Evolutionary conservation across 2,888 invertebrate genomes (phyloP), one percentile per base, ranked within the genome.

Genomic region (Chesias legatella): DNA sequence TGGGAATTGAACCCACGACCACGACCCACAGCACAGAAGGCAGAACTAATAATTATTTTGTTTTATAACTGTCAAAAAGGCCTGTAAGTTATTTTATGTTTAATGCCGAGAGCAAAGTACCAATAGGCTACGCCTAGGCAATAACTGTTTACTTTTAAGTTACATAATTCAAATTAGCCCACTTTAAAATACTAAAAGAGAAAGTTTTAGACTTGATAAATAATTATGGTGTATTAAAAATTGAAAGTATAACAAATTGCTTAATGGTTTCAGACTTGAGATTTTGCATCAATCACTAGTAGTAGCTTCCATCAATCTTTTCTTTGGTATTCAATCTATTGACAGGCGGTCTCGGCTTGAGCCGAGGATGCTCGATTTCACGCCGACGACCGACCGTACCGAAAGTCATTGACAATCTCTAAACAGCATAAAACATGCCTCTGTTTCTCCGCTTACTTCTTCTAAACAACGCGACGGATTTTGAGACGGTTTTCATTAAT

Each of bases 211-310:
- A 56, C 60, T 58, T 56, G 58, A 63, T 72, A 63, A 73, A 67
- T 67, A 68, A 76, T 73, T 70, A 72, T 69, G 67, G 63, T 59
- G 64, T 64, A 68, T 69, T 44, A 72, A 69, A 58, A 73, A 75
- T 65, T 56, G 73, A 78, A 73, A 78, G 76, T 73, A 74, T 68
- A 68, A 73, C 73, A 68, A 75, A 79, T 73, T 66, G 65, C 56
- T 64, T 66, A 67, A 67, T 67, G 60, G 60, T 63, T 61, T 59
- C 56, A 57, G 62, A 59, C 45, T 61, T 67, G 56, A 52, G 51
- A 61, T 56, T 53, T 57, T 58, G 56, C 57, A 74, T 75, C 60
- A 68, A 73, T 79, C 75, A 73, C 51, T 58, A 60, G 52, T 53
- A 48, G 33, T 41, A 10, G 34, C 20, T 25, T 23, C 23, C 21